phyloP scores from a whole-genome alignment of 2,113 vertebrate species.

The Rutilus rutilus region DNA sequence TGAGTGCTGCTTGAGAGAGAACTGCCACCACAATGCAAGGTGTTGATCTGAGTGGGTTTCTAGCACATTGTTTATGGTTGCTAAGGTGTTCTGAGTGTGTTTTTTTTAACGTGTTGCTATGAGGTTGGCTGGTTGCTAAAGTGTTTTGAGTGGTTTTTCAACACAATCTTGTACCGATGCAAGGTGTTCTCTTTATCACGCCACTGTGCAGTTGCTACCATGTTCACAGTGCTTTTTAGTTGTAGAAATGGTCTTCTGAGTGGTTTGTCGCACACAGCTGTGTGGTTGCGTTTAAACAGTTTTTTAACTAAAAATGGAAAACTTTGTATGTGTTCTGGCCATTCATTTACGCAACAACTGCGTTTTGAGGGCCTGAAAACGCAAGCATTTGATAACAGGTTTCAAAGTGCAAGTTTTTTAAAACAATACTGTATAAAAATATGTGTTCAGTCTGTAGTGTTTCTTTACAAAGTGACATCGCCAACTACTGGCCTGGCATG shows the following conservation, averaged over 20 bases:
- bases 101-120: background rate
- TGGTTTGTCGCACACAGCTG: background rate
- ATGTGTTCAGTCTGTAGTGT: no score
- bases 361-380: no score
- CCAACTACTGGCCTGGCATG: no score
- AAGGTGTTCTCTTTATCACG: conserved; percentile 6
- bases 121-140: conserved; percentile 5
- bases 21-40: background rate
- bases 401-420: no score
- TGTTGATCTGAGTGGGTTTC: background rate
- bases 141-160: background rate
- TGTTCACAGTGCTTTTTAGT: background rate
- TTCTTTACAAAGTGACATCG: no score
- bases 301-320: no score
- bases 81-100: background rate
- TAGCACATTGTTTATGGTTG: background rate
- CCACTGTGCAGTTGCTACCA: background rate
- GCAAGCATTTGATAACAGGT: no score
- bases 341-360: no score
- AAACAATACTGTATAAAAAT: no score
- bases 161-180: background rate
- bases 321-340: no score
- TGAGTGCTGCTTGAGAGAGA: background rate
- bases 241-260: background rate
- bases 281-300: background rate